Conservation (phyloP, 2,113 vertebrate species). For the Catharus bicknelli region DNA sequence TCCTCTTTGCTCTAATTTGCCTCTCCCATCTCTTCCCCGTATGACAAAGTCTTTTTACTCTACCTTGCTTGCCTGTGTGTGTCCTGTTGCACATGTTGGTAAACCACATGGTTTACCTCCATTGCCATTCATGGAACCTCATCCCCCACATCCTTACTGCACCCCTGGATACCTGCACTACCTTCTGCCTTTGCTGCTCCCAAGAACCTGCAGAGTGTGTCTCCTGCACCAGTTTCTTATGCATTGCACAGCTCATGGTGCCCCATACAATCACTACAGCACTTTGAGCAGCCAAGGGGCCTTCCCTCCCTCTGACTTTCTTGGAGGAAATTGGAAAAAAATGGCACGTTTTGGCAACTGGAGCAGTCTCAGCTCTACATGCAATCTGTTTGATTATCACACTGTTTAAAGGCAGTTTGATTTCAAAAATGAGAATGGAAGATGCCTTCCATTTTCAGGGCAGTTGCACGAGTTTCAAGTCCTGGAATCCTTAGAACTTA, state of each 20-base stretch:
- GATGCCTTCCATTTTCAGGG: background rate
- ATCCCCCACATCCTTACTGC: background rate
- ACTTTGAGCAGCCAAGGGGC: background rate
- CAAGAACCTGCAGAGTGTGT: background rate
- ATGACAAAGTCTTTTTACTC: background rate
- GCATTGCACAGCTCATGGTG: background rate
- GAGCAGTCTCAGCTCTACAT: background rate
- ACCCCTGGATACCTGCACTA: background rate
- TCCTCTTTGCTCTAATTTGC: background rate
- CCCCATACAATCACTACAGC: background rate
- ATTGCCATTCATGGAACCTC: background rate
- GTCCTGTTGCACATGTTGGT: background rate
- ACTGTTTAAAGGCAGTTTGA: background rate
- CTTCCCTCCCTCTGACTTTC: background rate
- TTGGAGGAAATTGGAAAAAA: background rate
- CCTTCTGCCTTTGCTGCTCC: background rate
- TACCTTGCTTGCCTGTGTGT: fast-evolving
- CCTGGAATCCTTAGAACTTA: background rate
- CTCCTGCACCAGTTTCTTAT: background rate
- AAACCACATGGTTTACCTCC: fast-evolving
- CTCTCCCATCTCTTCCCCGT: background rate
- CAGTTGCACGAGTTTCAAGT: background rate
- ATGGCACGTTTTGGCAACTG: background rate
- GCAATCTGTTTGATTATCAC: background rate
- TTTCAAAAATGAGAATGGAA: background rate